phyloP scores from a whole-genome alignment of 2,113 vertebrate species.

The Poecile atricapillus region DNA sequence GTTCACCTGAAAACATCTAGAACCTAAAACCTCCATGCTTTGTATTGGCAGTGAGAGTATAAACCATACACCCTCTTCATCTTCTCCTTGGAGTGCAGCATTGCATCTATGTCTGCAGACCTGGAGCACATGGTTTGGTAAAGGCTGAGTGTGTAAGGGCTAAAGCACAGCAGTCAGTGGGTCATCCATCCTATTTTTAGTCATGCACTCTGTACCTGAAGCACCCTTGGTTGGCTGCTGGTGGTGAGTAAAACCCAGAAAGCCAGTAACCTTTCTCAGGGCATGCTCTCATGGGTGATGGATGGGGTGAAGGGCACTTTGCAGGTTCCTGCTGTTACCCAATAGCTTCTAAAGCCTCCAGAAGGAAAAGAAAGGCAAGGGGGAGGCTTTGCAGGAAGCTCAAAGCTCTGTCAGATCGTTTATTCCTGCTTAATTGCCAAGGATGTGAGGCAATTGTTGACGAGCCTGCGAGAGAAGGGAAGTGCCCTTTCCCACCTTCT shows the following conservation, averaged over 20 bases:
- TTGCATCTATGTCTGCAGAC: fast-evolving
- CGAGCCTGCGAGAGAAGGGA: background rate
- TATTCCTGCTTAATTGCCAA: background rate
- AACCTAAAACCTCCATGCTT: background rate
- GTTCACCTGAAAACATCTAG: background rate
- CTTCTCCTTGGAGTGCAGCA: background rate
- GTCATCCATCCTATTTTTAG: background rate
- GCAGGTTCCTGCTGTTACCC: background rate
- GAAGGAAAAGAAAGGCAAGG: background rate
- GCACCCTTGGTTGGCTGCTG: background rate
- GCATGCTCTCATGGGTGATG: background rate
- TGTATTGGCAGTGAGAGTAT: background rate
- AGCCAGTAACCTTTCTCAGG: background rate
- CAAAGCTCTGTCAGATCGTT: background rate
- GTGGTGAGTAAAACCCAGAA: background rate
- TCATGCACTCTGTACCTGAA: background rate
- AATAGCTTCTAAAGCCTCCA: background rate
- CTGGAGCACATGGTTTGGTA: background rate
- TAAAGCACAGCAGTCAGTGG: background rate
- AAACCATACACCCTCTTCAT: background rate
- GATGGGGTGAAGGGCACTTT: background rate
- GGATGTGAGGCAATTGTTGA: background rate
- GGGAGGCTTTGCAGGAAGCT: background rate
- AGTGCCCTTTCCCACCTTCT: slow-evolving; percentile 36
- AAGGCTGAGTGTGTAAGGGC: background rate